Evolutionary conservation across 2,888 invertebrate genomes (phyloP), one percentile per base, ranked within the genome.

Genomic region (Conops quadrifasciatus): DNA sequence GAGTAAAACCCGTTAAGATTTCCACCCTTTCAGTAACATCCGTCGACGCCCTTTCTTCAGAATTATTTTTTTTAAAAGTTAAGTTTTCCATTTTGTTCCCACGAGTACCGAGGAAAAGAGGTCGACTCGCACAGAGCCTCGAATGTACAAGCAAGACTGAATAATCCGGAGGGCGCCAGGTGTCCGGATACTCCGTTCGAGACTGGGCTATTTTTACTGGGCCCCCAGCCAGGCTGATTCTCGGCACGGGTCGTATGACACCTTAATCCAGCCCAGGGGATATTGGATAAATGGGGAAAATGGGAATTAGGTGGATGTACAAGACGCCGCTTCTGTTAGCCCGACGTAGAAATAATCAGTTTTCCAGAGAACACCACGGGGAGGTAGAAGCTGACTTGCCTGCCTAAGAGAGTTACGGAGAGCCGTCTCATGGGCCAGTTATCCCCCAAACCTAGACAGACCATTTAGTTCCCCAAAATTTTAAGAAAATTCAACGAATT

Each of bases 141-240:
- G 71, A 43, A n/a, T 67, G 53, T 26, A 16, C 56, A 56, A 63
- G 36, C 56, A 72, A 64, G 71, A 64, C 56, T 68, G 15, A 64
- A 26, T 68, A 36, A 59, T 68, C 59, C 68, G 64, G 51, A 64
- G 59, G 69, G 43, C 43, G 60, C 72, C 60, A 59, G 69, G 65
- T 72, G 58, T 71, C 58, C 68, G 64, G 49, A 71, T 64, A 64
- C 64, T 71, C 43, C 63, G 67, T 45, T 68, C 1, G 4, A 19
- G 19, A 21, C 30, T 16, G 30, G 30, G 28, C 28, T 58, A 49
- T 24, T 24, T 24, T 28, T 26, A 13, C 28, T 26, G 58, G 58
- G 30, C 67, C 13, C 59, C 58, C 67, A 56, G n/a, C 45, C 60
- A 58, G 47, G 59, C 43, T 67, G 58, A 67, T 43, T 45, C 36